Base-by-base conservation (phyloP, 2,113 vertebrate genomes). In the Euleptes europaea region DNA sequence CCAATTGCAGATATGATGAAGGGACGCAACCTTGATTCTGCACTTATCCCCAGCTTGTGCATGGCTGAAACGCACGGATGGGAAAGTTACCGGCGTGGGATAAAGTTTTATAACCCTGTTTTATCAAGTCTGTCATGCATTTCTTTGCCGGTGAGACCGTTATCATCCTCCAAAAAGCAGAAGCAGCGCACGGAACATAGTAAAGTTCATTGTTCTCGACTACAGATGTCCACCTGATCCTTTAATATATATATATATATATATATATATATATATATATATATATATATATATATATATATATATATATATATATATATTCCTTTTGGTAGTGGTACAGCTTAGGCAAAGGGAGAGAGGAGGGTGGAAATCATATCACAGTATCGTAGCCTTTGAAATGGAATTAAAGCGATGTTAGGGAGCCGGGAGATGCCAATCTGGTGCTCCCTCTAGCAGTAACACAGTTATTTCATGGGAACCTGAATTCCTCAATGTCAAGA, bases 351-450 rank as follows among this genome's bases (percentile, higher is more conserved):
- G 57, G 66, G 67, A 51, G 70, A 9, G 19, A 23, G 28, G 4
- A 28, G 66, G 35, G 21, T 2, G 60, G 44, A 23, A 31, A 3
- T 57, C 80, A 76, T 84, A 49, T 28, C 19, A 72, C 75, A 57
- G 51, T 85, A 67, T 70, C 90, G 89, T 87, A 31, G 31, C 70
- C 82, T 76, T 88, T 86, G 88, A 80, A 87, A 86, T 72, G 33
- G 83, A 80, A 60, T 0, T 79, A 73, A 67, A 84, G 77, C 81
- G 80, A 73, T 0, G 2, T 49, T 73, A 74, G 26, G 0, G 31
- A 0, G 1, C 75, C 1, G 44, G 70, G 51, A 76, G 38, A n/a
- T 0, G 0, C 70, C 0, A 0, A 67, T 72, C 26, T 88, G 65
- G 63, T 57, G 42, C 17, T 72, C 86, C 42, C 23, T 51, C 54